phyloP scores from a whole-genome alignment of 2,113 vertebrate species.

The Xiphias gladius region DNA sequence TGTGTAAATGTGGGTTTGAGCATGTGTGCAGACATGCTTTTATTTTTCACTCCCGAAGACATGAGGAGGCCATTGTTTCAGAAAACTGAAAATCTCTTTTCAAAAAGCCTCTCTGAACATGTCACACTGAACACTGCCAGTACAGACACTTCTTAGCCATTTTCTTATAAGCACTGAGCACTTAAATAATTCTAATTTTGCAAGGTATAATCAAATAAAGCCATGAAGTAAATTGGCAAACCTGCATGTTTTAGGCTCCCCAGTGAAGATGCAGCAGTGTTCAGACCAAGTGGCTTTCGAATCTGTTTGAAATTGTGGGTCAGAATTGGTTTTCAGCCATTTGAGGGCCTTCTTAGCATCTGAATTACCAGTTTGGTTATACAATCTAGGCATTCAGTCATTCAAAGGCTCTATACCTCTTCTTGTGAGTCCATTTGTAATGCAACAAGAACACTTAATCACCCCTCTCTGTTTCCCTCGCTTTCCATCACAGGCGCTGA shows the following conservation, averaged over 20 bases:
- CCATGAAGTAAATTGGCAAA: neutral
- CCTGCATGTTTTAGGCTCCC: neutral
- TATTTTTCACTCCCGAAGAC: slow-evolving; percentile 1
- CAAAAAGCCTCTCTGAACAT: neutral
- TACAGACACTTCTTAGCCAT: neutral
- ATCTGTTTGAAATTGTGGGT: neutral
- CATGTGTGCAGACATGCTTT: neutral
- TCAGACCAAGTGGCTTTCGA: neutral
- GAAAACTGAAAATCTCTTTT: neutral
- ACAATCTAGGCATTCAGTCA: neutral
- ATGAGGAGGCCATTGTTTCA: neutral
- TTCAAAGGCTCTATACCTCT: neutral
- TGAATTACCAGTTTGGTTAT: neutral
- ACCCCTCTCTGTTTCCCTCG: neutral
- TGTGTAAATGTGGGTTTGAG: neutral
- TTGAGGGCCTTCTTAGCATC: neutral
- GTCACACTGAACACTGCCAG: neutral
- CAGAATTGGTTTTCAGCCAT: slow-evolving; percentile 4
- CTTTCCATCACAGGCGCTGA: slow-evolving; percentile 84
- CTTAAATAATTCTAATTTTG: neutral
- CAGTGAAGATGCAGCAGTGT: neutral
- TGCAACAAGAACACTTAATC: neutral
- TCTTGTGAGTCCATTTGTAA: neutral
- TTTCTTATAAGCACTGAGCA: neutral
- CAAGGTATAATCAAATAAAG: slow-evolving; percentile 4